phyloP scores from a whole-genome alignment of 2,113 vertebrate genomes.

The Rhabdomys dilectus region DNA sequence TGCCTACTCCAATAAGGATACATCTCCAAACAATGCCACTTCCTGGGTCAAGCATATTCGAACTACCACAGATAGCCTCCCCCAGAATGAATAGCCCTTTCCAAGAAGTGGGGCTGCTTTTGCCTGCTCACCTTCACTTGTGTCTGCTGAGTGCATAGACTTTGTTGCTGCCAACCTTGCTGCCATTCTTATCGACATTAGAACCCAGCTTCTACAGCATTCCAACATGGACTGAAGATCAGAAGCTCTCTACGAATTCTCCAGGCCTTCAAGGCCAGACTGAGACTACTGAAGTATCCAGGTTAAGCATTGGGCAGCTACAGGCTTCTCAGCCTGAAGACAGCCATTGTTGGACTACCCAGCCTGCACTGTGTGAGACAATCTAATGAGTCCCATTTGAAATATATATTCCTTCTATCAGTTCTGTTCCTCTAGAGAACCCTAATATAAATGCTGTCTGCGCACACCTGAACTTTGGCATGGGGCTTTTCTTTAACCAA shows the following conservation, averaged over 20 bases:
- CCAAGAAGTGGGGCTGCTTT: neutral
- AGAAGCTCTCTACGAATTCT: neutral
- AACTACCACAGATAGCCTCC: no score
- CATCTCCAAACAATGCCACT: no score
- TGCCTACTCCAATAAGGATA: no score
- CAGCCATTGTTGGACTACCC: neutral
- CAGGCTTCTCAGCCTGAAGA: neutral
- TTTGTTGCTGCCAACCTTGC: neutral
- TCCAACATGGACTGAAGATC: neutral
- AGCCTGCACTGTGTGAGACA: neutral
- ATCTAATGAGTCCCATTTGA: neutral
- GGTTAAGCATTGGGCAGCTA: neutral
- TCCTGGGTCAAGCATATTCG: no score
- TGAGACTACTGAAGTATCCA: neutral
- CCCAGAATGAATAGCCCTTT: neutral
- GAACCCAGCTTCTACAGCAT: neutral
- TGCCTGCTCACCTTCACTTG: no score
- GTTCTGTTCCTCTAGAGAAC: neutral
- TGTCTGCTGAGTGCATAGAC: neutral
- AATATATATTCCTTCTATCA: neutral
- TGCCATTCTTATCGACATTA: neutral
- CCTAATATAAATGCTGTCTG: neutral
- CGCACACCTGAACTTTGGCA: neutral
- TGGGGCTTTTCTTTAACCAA: neutral
- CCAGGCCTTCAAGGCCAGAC: neutral